Percentiles rank a stretch among this genome's conserved stretches.
Conservation (phyloP, 2,888 invertebrate species). For the Megamerina dolium region DNA sequence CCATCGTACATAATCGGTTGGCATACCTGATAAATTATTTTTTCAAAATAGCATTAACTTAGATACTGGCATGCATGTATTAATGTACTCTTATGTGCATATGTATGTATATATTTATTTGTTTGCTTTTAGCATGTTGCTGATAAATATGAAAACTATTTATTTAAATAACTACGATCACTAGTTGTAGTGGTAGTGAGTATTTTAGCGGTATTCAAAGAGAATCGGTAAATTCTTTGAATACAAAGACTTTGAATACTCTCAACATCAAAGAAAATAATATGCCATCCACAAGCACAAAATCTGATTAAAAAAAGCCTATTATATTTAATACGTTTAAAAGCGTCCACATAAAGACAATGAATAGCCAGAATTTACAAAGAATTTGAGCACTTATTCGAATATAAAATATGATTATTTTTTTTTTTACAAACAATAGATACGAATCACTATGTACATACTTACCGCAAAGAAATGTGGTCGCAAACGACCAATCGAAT, state of each 20-base stretch:
- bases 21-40: constrained; percentile 60
- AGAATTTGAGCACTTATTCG: no score
- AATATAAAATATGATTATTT: no score
- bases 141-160: background rate
- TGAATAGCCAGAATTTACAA: no score
- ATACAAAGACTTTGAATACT: no score
- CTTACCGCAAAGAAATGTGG: constrained; percentile 84
- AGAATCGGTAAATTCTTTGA: no score
- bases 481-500: constrained; percentile 82
- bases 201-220: no score
- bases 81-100: background rate
- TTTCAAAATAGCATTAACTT: background rate
- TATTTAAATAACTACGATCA: background rate
- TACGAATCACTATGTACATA: constrained; percentile 20
- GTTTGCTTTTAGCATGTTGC: background rate
- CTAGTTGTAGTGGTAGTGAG: no score
- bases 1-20: constrained; percentile 58
- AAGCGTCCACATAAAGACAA: no score
- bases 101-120: background rate
- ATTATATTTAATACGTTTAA: no score
- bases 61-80: background rate
- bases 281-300: no score
- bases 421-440: background rate
- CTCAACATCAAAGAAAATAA: no score
- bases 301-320: no score